A percentile compares a stretch with the other conserved stretches of the same genome.
Conservation (phyloP, 2,797 vertebrate species). For the Sebastolobus alascanus region DNA sequence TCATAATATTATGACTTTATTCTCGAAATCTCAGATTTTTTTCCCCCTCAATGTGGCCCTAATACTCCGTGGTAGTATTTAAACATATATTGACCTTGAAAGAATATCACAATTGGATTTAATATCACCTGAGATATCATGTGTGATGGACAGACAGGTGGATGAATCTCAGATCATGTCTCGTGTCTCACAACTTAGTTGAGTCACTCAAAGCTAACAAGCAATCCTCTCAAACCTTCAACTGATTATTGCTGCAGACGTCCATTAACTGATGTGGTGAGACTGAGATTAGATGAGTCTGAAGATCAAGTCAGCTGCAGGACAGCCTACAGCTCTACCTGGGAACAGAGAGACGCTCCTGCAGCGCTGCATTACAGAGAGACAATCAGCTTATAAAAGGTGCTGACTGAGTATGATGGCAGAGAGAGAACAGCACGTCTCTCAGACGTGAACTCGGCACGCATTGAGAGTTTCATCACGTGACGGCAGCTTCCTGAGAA, state of each 20-base stretch:
- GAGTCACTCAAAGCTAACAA: background rate
- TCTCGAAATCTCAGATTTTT: too few relatives aligned
- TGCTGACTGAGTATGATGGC: conserved; percentile 38
- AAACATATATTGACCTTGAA: too few relatives aligned
- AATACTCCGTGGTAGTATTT: too few relatives aligned
- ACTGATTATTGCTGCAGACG: background rate
- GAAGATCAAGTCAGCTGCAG: conserved; percentile 30
- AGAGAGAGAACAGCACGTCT: conserved; percentile 13
- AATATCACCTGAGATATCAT: too few relatives aligned
- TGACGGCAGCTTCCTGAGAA: background rate
- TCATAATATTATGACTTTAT: too few relatives aligned
- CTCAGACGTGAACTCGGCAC: conserved; percentile 9
- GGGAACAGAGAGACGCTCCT: conserved; percentile 37
- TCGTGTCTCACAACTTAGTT: background rate
- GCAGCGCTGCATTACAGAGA: conserved; percentile 25
- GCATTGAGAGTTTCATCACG: conserved; percentile 3
- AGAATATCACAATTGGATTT: too few relatives aligned
- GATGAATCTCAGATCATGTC: background rate
- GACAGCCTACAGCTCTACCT: conserved; percentile 7
- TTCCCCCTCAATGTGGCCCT: too few relatives aligned
- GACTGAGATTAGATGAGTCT: conserved; percentile 15
- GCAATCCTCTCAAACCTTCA: background rate
- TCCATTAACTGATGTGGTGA: background rate
- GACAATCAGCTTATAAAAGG: conserved; percentile 70
- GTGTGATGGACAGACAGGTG: background rate